phyloP scores from a whole-genome alignment of 2,888 invertebrate genomes.

The Tinea semifulvella region DNA sequence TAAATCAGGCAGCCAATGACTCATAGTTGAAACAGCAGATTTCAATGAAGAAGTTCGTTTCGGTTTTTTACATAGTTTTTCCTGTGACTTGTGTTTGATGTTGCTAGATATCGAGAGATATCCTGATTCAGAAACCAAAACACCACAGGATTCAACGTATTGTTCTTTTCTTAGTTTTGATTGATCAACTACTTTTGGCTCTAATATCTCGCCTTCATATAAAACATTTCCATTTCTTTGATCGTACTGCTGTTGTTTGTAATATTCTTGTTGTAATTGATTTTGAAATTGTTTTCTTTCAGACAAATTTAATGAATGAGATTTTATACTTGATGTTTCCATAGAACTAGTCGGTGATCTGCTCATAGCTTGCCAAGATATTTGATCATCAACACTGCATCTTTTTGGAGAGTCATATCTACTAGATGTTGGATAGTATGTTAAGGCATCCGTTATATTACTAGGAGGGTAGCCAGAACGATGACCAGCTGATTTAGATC shows the following conservation, averaged over 20 bases:
- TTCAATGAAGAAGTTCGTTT: slow-evolving; percentile 78
- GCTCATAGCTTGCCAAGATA: slow-evolving; percentile 68
- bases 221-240: slow-evolving; percentile 55
- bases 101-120: slow-evolving; percentile 80
- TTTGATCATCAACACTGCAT: slow-evolving; percentile 68
- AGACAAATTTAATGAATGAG: slow-evolving; percentile 65
- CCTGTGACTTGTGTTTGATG: slow-evolving; percentile 59
- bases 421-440: slow-evolving; percentile 81
- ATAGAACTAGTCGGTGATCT: slow-evolving; percentile 71
- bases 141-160: slow-evolving; percentile 48
- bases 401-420: slow-evolving; percentile 66
- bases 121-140: slow-evolving; percentile 82
- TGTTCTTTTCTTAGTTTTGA: slow-evolving; percentile 48
- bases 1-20: slow-evolving; percentile 82
- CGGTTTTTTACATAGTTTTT: slow-evolving; percentile 71
- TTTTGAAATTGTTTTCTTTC: slow-evolving; percentile 66
- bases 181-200: slow-evolving; percentile 40
- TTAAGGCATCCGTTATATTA: slow-evolving; percentile 80
- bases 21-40: slow-evolving; percentile 83
- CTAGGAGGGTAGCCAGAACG: slow-evolving; percentile 75
- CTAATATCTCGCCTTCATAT: slow-evolving; percentile 40
- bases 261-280: slow-evolving; percentile 62
- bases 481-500: slow-evolving; percentile 72
- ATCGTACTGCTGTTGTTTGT: slow-evolving; percentile 62
- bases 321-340: slow-evolving; percentile 63